These are phyloP conservation scores for Heliconius ethilla DNA, from an alignment of 2,888 invertebrate genomes.

Conservation along the genomic window DNA sequence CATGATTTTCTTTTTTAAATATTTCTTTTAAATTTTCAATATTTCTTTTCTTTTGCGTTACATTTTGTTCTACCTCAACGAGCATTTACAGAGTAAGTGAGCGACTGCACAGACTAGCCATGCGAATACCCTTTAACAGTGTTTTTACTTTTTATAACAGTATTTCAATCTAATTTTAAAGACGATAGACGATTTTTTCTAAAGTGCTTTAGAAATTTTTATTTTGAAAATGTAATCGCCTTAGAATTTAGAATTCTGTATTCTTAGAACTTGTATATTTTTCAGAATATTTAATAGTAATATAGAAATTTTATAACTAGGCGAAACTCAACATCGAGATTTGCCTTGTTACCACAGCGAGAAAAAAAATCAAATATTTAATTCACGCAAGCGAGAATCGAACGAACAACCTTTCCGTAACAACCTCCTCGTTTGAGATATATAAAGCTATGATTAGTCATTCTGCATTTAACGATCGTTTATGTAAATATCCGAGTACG, in stretches of 20 bases:
- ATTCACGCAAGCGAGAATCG: too few species aligned
- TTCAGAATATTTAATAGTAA: too few species aligned
- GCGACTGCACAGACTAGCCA: slow-evolving; percentile 24
- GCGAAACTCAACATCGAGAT: too few species aligned
- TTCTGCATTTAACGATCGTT: slow-evolving; percentile 16
- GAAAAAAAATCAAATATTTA: too few species aligned
- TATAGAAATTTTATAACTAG: too few species aligned
- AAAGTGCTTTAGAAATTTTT: neutral
- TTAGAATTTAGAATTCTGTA: neutral
- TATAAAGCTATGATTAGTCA: slow-evolving; percentile 4
- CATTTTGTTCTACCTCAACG: slow-evolving; percentile 9
- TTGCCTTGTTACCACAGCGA: too few species aligned
- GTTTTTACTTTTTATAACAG: slow-evolving; percentile 18
- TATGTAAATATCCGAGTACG: slow-evolving; percentile 21
- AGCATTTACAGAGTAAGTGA: slow-evolving; percentile 21
- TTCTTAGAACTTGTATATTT: too few species aligned
- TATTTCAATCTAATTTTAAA: slow-evolving; percentile 5
- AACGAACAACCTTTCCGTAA: neutral
- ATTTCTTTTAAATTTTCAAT: neutral
- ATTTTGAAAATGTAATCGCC: neutral
- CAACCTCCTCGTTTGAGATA: neutral
- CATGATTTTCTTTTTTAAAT: neutral
- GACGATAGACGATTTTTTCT: neutral
- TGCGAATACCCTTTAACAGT: slow-evolving; percentile 13
- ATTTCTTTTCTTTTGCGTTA: slow-evolving; percentile 13